Base-by-base conservation (phyloP, 2,888 invertebrate species). In the Leistus spinibarbis region DNA sequence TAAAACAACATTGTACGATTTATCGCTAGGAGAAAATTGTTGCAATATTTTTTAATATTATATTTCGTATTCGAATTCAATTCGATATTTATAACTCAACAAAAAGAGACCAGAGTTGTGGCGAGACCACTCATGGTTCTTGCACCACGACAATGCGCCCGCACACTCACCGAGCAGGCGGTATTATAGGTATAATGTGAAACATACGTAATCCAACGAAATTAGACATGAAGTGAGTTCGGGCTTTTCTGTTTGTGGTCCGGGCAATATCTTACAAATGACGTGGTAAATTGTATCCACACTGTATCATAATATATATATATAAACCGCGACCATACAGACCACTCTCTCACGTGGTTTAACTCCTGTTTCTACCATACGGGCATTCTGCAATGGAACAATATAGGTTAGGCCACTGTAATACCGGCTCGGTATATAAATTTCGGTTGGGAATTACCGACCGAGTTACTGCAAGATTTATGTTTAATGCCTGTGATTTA, bases 401-500 rank as follows among this genome's bases (percentile, higher is more conserved):
- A 72, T 54, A 19, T 24, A 73, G 67, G 67, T 53, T 24, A 73
- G 67, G 73, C 60, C 67, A 66, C 65, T 65, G 73, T 73, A 73
- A 73, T 73, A 40, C 73, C 73, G 62, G 62, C 66, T 40, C 62
- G 67, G 67, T 67, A 73, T 73, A 73, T 73, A 73, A 73, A 73
- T 73, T 73, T 67, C 67, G 64, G 67, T 62, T 13, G 66, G 57
- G 73, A 73, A 73, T 73, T 73, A 73, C 73, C 62, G 67, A 27
- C 73, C 66, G 73, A 67, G 56, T 60, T 40, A 54, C 57, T 53
- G 67, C 27, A 63, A 67, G 73, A 73, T 73, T 67, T 73, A 73
- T 73, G 64, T 60, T 27, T 73, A 67, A 73, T 73, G 73, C 67
- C n/a, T 20, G 62, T 67, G 73, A 73, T 73, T 73, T 73, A 72